These are phyloP conservation scores for Alaudala cheleensis DNA, from an alignment of 2,113 vertebrate species.

Conservation along the genomic window DNA sequence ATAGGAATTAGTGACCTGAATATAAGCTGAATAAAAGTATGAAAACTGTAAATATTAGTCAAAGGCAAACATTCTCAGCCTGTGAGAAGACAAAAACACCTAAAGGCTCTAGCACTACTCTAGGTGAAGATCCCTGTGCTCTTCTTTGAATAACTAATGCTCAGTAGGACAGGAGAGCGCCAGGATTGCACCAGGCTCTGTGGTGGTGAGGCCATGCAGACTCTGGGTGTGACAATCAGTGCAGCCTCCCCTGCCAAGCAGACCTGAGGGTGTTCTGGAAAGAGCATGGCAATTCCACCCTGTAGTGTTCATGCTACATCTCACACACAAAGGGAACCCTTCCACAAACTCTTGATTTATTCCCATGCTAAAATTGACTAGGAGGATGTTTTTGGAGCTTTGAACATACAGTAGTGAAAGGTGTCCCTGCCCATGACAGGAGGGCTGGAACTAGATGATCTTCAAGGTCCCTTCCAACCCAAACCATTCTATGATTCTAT, in stretches of 20 bases:
- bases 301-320: not conserved
- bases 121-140: not conserved
- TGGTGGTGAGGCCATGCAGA: not conserved
- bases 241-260: not conserved
- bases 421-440: rapidly evolving
- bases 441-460: not conserved
- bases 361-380: not conserved
- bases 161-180: not conserved
- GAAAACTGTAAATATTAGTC: not conserved
- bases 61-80: not conserved
- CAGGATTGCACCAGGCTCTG: not conserved
- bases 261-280: not conserved
- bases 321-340: not conserved
- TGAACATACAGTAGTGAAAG: not conserved
- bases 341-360: not conserved
- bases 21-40: not conserved
- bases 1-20: too few species aligned
- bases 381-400: not conserved
- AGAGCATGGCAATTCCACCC: not conserved
- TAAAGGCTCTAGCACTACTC: not conserved
- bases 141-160: not conserved
- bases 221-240: not conserved
- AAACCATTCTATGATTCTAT: not conserved
- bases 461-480: not conserved
- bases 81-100: not conserved